Base-by-base conservation (phyloP, 2,113 vertebrate genomes). In the Toxostoma redivivum region DNA sequence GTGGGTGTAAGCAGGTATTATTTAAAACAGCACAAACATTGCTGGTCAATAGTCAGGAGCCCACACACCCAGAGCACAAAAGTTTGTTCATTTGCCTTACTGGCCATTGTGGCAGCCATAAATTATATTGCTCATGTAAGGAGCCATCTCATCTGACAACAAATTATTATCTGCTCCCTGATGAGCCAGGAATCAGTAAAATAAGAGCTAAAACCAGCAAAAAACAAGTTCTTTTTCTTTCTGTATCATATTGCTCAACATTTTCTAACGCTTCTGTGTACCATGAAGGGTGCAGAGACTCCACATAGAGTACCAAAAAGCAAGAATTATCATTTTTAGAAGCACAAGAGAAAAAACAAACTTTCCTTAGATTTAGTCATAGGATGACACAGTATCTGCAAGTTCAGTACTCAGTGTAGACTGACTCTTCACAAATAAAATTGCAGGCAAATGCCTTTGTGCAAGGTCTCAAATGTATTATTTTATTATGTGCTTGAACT, bases 1-100 rank as follows among this genome's bases (percentile, higher is more conserved):
- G 16, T 3, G 12, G 5, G 6, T 51, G 1, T 9, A 50, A 81
- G 35, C 2, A 20, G 21, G 9, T 8, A 4, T 27, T 17, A 53
- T 40, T 67, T 64, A 40, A 69, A 77, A 15, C 4, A 70, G n/a
- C 24, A 40, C 11, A 11, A 37, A 37, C 10, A 20, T 3, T 16
- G 33, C 5, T 64, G 51, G 11, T 51, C 50, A 62, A 22, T 6
- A 56, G 24, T 44, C 7, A 9, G n/a, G n/a, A 66, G 15, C n/a
- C 33, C 6, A 2, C 8, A 69, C 12, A 50, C 18, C 22, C 56
- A 27, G 25, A 80, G 16, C 4, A 35, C 19, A 42, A 15, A 67
- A 60, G 5, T 19, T 65, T 61, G 65, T 48, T 12, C 33, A 31
- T 58, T 78, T 92, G 33, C 54, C 47, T 66, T 80, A 4, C 30